Evolutionary conservation across 2,797 vertebrate genomes (phyloP).

Genomic region (Bovichtus diacanthus): DNA sequence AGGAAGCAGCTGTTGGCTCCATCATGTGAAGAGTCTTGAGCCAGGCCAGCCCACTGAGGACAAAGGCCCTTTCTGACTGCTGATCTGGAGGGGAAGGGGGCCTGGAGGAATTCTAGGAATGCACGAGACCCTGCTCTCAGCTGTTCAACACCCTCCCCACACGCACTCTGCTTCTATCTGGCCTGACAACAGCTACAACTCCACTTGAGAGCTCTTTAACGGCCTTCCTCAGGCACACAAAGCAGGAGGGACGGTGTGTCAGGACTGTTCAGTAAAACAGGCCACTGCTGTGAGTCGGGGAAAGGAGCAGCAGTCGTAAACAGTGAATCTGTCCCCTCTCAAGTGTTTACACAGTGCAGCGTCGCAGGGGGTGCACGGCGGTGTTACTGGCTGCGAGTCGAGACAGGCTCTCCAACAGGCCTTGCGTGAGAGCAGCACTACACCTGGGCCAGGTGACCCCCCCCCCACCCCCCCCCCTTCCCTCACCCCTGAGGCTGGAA

Average conservation of each 20-base stretch:
- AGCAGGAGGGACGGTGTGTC: slow-evolving; percentile 20
- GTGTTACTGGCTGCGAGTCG: slow-evolving; percentile 50
- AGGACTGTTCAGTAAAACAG: slow-evolving; percentile 24
- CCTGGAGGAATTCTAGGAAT: slow-evolving; percentile 83
- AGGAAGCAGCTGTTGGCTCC: slow-evolving; percentile 82
- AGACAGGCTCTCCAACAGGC: slow-evolving; percentile 64
- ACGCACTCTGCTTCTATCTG: slow-evolving; percentile 44
- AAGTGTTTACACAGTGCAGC: slow-evolving; percentile 46
- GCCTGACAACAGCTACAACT: slow-evolving; percentile 46
- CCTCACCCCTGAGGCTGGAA: slow-evolving; percentile 44
- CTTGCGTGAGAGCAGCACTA: slow-evolving; percentile 75
- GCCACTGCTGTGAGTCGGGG: slow-evolving; percentile 10
- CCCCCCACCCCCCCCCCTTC: slow-evolving; percentile 11
- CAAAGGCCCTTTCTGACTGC: slow-evolving; percentile 77
- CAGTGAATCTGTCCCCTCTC: slow-evolving; percentile 3
- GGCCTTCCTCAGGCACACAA: slow-evolving; percentile 3
- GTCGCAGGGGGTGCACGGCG: slow-evolving; percentile 6
- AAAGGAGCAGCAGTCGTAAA: slow-evolving; percentile 16
- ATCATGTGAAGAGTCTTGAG: slow-evolving; percentile 68
- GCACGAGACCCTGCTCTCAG: slow-evolving; percentile 79
- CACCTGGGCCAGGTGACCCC: slow-evolving; percentile 75
- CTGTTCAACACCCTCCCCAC: slow-evolving; percentile 70
- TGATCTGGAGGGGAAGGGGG: slow-evolving; percentile 62
- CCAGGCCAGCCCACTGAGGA: slow-evolving; percentile 64
- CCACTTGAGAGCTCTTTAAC: slow-evolving; percentile 26